A percentile compares a stretch with the other conserved stretches of the same genome.
Conservation (phyloP, 2,888 invertebrate genomes). For the Drosophila fulvimacula region DNA sequence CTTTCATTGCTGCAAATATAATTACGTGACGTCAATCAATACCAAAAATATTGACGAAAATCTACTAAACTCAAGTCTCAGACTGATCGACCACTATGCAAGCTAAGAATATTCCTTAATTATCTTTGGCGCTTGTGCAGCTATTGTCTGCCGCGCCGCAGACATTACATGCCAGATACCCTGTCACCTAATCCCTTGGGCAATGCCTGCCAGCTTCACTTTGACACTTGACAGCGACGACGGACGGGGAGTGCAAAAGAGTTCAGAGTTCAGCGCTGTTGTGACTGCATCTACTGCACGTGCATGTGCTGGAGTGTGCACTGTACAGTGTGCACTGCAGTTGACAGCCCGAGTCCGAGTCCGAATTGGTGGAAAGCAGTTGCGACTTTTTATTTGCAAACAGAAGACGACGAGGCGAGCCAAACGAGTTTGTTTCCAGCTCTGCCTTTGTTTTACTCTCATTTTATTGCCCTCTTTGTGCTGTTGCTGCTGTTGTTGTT, state of each 20-base stretch:
- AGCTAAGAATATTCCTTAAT: no score
- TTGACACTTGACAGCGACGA: constrained; percentile 41
- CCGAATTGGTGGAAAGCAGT: constrained; percentile 51
- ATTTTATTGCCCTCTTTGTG: constrained; percentile 8
- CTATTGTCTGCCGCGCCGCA: no score
- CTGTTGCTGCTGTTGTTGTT: no score
- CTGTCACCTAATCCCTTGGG: constrained; percentile 11
- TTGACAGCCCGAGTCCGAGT: constrained; percentile 39
- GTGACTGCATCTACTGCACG: constrained; percentile 25
- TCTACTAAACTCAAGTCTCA: no score
- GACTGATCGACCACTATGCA: no score
- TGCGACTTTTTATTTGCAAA: constrained; percentile 58
- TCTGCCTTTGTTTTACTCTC: constrained; percentile 35
- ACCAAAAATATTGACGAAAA: no score
- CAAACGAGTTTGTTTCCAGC: constrained; percentile 49
- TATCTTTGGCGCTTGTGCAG: no score
- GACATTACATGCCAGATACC: not conserved
- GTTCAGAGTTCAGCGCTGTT: constrained; percentile 20
- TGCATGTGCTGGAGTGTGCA: constrained; percentile 8
- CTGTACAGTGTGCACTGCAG: constrained; percentile 21
- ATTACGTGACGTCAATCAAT: no score
- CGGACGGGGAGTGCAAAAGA: constrained; percentile 2
- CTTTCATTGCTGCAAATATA: no score
- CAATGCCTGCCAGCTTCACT: constrained; percentile 11
- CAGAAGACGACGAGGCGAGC: constrained; percentile 56